Base-by-base conservation (phyloP, 2,113 vertebrate species). In the Sylvia atricapilla region DNA sequence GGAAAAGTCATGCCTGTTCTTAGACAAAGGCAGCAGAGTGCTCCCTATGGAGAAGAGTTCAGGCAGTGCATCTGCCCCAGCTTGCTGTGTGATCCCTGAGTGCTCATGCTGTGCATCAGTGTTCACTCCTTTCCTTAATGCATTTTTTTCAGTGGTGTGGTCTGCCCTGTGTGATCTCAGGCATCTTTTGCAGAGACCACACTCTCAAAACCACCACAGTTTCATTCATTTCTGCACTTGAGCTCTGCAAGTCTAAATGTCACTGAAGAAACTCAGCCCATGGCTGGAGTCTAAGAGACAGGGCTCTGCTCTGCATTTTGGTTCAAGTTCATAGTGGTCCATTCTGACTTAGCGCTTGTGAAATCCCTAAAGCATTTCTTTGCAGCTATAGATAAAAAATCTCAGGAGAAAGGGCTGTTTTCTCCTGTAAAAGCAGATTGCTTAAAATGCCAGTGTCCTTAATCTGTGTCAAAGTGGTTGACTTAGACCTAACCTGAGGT, bases 101-200 rank as follows among this genome's bases (percentile, higher is more conserved):
- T 0, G 0, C 33, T 60, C 25, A 3, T 1, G 10, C 10, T 1
- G 0, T 7, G 30, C 63, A 22, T 9, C 41, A 6, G 3, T 3
- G 16, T 53, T 84, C 41, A 15, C 15, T 76, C 10, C 55, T 46
- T 84, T 70, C 46, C 75, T 74, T 39, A 60, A 4, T 28, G 44
- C 24, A 2, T 8, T 31, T 55, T 33, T 63, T 30, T 59, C 64
- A 43, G 0, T 43, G 27, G 27, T 2, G 12, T 55, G 21, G 11
- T 70, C 22, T 77, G 20, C 18, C 35, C 27, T 30, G 5, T 35
- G 37, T 33, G 35, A 39, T 27, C 39, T 13, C 24, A 68, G 39
- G 17, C 0, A 0, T 39, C 39, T 87, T 73, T 52, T 84, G 56
- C 44, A 62, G 67, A 76, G 30, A 59, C 39, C 44, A 43, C 27